Percentiles rank a stretch among this genome's conserved stretches.
These are phyloP conservation scores for Luperina nickerlii DNA, from an alignment of 2,888 invertebrate species.

Conservation along the genomic window DNA sequence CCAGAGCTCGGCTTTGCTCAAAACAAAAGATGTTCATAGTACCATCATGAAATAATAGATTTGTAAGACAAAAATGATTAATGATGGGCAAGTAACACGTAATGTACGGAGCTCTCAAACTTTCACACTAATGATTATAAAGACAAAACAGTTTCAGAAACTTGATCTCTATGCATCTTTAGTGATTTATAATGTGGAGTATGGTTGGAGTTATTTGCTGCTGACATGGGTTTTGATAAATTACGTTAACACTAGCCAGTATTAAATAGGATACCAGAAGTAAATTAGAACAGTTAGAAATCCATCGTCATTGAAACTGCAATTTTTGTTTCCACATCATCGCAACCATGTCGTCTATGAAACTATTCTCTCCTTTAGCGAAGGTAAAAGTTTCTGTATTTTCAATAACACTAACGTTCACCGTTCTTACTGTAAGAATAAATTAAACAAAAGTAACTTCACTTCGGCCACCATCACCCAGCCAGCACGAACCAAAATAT, in stretches of 20 bases:
- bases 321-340: background rate
- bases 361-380: background rate
- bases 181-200: conserved; percentile 62
- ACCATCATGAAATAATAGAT: conserved; percentile 62
- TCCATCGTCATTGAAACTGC: background rate
- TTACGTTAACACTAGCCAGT: conserved; percentile 3
- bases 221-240: conserved; percentile 48
- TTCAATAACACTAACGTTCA: background rate
- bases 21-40: conserved; percentile 53
- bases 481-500: conserved; percentile 41
- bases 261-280: background rate
- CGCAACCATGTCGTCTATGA: background rate
- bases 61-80: conserved; percentile 65
- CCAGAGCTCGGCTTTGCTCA: conserved; percentile 14
- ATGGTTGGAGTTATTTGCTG: conserved; percentile 36
- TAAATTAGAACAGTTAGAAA: background rate
- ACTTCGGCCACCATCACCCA: background rate
- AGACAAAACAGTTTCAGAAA: conserved; percentile 67
- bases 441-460: background rate
- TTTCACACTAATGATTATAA: conserved; percentile 68
- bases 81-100: conserved; percentile 61
- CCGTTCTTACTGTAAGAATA: background rate
- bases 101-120: conserved; percentile 58
- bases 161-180: conserved; percentile 59
- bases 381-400: no score